phyloP scores from a whole-genome alignment of 2,113 vertebrate species.

The Antigone vipio region DNA sequence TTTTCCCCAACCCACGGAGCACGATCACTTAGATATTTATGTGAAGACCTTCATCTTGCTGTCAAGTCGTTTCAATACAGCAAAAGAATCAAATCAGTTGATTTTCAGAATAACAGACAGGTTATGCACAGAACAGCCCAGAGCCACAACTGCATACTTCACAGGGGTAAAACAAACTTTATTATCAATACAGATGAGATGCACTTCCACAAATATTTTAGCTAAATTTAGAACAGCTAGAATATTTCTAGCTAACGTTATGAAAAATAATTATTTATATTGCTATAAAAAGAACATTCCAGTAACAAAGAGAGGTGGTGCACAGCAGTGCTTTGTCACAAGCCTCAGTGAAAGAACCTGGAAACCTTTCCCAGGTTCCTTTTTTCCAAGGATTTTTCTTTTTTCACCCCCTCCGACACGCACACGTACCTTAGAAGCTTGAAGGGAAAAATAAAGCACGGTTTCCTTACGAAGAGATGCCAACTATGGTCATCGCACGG shows the following conservation, averaged over 20 bases:
- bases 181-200: not conserved
- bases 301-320: slow-evolving; percentile 13
- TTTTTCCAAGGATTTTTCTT: not conserved
- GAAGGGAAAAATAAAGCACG: not conserved
- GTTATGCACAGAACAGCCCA: not conserved
- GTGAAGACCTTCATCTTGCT: not conserved
- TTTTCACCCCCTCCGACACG: too few relatives aligned
- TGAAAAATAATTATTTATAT: slow-evolving; percentile 61
- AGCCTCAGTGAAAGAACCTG: not conserved
- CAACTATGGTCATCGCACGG: accelerated
- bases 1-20: not conserved
- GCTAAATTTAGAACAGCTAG: slow-evolving; percentile 66
- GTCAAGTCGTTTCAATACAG: not conserved
- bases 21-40: accelerated
- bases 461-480: not conserved
- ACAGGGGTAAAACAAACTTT: not conserved
- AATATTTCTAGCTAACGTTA: slow-evolving; percentile 51
- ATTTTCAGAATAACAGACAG: not conserved
- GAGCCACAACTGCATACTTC: not conserved
- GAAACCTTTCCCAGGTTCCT: not conserved
- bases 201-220: not conserved
- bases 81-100: not conserved
- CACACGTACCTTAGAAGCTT: not conserved
- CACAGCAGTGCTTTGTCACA: not conserved
- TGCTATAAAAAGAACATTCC: slow-evolving; percentile 51